These are phyloP conservation scores for Otus sunia DNA, from an alignment of 2,113 vertebrate genomes.

Conservation along the genomic window DNA sequence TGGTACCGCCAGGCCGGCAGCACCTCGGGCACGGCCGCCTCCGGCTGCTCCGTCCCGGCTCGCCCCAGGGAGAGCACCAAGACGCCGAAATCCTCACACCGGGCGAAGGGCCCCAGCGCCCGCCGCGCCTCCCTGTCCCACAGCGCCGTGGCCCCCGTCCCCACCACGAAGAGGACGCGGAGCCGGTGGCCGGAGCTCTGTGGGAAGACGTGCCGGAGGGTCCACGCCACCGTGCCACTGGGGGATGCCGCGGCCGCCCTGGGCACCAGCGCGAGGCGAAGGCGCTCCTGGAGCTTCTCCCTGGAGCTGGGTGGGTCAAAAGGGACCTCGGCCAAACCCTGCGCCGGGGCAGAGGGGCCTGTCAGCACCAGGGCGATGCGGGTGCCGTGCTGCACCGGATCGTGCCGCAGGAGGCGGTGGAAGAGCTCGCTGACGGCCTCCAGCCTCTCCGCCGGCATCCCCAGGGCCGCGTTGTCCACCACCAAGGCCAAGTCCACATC, in stretches of 20 bases:
- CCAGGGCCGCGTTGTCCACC: background rate
- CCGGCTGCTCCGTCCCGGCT: background rate
- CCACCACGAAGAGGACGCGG: background rate
- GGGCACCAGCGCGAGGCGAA: background rate
- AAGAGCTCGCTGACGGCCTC: background rate
- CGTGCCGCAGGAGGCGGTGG: background rate
- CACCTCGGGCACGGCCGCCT: background rate
- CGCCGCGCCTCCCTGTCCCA: background rate
- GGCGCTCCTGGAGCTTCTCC: background rate
- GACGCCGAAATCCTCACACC: background rate
- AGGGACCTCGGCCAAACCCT: background rate
- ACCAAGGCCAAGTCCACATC: background rate
- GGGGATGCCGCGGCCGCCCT: background rate
- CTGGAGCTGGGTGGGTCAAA: rapidly evolving
- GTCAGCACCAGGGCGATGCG: background rate
- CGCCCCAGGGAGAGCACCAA: background rate
- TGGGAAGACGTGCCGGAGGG: background rate
- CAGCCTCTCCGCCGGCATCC: background rate
- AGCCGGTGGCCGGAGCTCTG: background rate
- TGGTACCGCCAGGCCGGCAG: background rate
- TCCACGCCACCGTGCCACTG: background rate
- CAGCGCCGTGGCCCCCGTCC: background rate
- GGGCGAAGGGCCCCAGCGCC: background rate
- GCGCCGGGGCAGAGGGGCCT: rapidly evolving
- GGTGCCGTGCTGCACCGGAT: background rate